A percentile compares a stretch with the other conserved stretches of the same genome.
Conservation (phyloP, 1,140 invertebrate species). For the Nasonia vitripennis region DNA sequence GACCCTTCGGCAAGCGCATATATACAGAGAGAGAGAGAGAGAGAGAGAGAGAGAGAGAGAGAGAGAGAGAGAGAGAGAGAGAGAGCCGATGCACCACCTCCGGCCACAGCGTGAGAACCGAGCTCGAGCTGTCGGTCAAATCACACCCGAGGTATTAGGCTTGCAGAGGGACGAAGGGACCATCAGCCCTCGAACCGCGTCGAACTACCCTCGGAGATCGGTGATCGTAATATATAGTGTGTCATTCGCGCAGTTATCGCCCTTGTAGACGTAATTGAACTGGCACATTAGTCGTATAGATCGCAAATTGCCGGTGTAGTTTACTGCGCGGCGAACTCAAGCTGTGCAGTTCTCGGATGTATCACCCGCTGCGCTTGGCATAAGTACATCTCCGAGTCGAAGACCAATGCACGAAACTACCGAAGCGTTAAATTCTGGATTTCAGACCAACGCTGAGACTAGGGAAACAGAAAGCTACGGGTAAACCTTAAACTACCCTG, state of each 20-base stretch:
- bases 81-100: conserved; percentile 20
- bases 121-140: conserved; percentile 62
- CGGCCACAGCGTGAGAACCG: conserved; percentile 62
- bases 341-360: neutral
- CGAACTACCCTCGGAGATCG: neutral
- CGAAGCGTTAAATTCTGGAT: conserved; percentile 54
- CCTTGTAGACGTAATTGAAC: too few species aligned
- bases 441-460: conserved; percentile 45
- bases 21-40: neutral
- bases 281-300: too few species aligned
- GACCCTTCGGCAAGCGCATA: conserved; percentile 54
- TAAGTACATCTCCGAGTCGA: neutral
- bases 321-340: neutral
- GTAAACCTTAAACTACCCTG: conserved; percentile 7
- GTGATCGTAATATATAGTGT: too few species aligned
- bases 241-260: too few species aligned
- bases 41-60: neutral
- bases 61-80: neutral
- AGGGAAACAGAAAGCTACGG: conserved; percentile 46
- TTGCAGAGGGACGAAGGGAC: conserved; percentile 58
- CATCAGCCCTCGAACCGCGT: neutral
- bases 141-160: conserved; percentile 63
- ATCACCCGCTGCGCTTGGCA: neutral
- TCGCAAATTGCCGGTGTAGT: neutral
- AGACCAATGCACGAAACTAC: neutral